A percentile compares a stretch with the other conserved stretches of the same genome.
Conservation (phyloP, 2,888 invertebrate species). For the Aspidiotus rigidus region DNA sequence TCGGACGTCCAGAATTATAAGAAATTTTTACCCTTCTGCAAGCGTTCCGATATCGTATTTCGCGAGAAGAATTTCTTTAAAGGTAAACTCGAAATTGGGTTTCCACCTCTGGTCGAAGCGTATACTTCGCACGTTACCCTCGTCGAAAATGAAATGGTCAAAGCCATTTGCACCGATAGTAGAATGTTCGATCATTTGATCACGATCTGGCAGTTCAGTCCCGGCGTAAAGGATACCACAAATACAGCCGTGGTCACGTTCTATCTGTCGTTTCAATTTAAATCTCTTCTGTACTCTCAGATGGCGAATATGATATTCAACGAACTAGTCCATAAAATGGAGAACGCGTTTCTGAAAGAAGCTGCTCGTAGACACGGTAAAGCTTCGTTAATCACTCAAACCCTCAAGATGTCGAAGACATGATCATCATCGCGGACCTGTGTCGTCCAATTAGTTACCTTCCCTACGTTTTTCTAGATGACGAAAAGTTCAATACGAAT, state of each 20-base stretch:
- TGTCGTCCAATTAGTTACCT: too few species aligned
- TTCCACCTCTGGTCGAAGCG: slow-evolving; percentile 75
- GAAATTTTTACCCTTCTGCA: slow-evolving; percentile 88
- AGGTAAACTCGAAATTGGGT: slow-evolving; percentile 74
- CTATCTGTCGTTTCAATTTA: slow-evolving; percentile 83
- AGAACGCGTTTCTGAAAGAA: slow-evolving; percentile 80
- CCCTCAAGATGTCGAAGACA: slow-evolving; percentile 9
- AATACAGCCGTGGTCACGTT: slow-evolving; percentile 85
- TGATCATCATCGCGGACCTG: neutral
- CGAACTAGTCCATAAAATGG: slow-evolving; percentile 92
- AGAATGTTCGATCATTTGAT: slow-evolving; percentile 76
- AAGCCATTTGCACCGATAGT: slow-evolving; percentile 83
- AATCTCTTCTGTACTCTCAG: slow-evolving; percentile 76
- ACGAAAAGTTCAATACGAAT: too few species aligned
- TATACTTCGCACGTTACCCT: slow-evolving; percentile 79
- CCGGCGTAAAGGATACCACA: slow-evolving; percentile 70
- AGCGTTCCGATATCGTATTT: slow-evolving; percentile 62
- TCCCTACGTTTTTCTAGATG: too few species aligned
- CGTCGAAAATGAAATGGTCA: slow-evolving; percentile 63
- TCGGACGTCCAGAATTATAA: slow-evolving; percentile 79
- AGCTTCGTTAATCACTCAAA: slow-evolving; percentile 56
- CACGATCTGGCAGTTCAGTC: slow-evolving; percentile 86
- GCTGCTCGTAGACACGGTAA: slow-evolving; percentile 69
- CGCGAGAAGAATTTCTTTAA: slow-evolving; percentile 50
- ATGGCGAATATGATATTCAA: slow-evolving; percentile 90